These are phyloP conservation scores for Drosophila nigromelanica DNA, from an alignment of 1,140 invertebrate genomes.

Conservation along the genomic window DNA sequence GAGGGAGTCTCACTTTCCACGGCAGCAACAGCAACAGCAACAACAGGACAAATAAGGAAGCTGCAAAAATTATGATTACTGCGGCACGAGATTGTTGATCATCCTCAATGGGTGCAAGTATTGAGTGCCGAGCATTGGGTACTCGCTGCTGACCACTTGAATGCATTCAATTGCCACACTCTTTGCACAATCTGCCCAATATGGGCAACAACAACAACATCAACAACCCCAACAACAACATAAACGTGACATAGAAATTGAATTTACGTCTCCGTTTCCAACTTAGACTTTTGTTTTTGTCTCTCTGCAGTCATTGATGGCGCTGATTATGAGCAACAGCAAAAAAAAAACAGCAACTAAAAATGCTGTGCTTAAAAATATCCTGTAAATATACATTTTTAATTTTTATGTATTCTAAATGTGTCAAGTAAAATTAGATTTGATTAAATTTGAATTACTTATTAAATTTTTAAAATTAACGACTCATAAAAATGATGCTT, in stretches of 20 bases:
- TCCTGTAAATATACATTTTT: background rate
- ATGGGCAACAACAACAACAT: constrained; percentile 42
- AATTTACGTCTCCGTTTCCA: constrained; percentile 3
- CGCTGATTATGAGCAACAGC: constrained; percentile 11
- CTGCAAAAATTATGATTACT: constrained; percentile 76
- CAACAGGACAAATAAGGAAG: constrained; percentile 65
- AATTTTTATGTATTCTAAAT: too few species aligned
- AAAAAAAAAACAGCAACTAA: constrained; percentile 8
- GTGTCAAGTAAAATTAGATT: too few species aligned
- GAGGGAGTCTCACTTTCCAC: constrained; percentile 57
- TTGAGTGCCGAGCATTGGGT: background rate
- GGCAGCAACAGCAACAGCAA: background rate
- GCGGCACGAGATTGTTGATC: constrained; percentile 36
- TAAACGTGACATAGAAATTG: constrained; percentile 45
- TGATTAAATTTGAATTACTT: too few species aligned
- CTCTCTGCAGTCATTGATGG: constrained; percentile 12
- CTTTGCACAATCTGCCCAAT: constrained; percentile 47
- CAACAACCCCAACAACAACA: constrained; percentile 24
- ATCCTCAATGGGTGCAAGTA: constrained; percentile 39
- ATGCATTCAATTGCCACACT: constrained; percentile 52
- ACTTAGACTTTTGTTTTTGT: constrained; percentile 16
- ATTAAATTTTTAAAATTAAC: too few species aligned
- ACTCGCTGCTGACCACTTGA: constrained; percentile 41
- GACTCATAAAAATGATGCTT: too few species aligned
- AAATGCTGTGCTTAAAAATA: background rate